A percentile compares a stretch with the other conserved stretches of the same genome.
phyloP scores from a whole-genome alignment of 2,888 invertebrate genomes.

The Choreutis nemorana region DNA sequence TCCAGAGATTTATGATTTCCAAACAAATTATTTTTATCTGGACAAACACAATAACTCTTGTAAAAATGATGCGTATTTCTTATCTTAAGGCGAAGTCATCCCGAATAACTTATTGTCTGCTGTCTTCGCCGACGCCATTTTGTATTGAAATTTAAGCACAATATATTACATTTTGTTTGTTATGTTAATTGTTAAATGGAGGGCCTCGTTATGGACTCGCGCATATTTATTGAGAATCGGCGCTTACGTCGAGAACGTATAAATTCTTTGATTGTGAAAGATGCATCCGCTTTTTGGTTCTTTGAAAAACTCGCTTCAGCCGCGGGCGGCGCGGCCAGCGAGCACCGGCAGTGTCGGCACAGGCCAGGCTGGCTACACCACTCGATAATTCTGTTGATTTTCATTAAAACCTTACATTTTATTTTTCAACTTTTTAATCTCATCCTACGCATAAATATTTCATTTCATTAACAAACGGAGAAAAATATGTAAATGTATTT shows the following conservation, averaged over 20 bases:
- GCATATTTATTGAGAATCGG: slow-evolving; percentile 48
- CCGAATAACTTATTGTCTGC: slow-evolving; percentile 30
- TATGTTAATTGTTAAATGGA: slow-evolving; percentile 66
- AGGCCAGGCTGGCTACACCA: too few relatives aligned
- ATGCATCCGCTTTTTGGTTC: slow-evolving; percentile 41
- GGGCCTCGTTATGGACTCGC: slow-evolving; percentile 52
- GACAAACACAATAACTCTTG: slow-evolving; percentile 29
- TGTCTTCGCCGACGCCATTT: slow-evolving; percentile 38
- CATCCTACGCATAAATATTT: too few relatives aligned
- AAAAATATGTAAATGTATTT: too few relatives aligned
- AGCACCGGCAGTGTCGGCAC: too few relatives aligned
- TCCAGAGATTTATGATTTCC: slow-evolving; percentile 19
- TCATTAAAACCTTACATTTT: slow-evolving; percentile 27
- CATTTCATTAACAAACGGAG: too few relatives aligned
- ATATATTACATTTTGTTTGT: slow-evolving; percentile 67
- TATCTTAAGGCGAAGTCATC: slow-evolving; percentile 22
- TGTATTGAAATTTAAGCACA: slow-evolving; percentile 60
- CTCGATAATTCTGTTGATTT: slow-evolving; percentile 27
- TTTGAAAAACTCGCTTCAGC: slow-evolving; percentile 21
- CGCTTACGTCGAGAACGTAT: slow-evolving; percentile 29
- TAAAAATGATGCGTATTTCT: slow-evolving; percentile 22
- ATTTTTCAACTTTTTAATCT: too few relatives aligned
- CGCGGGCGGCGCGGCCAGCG: slow-evolving; percentile 14
- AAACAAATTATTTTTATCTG: slow-evolving; percentile 26
- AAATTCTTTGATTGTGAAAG: slow-evolving; percentile 57